Conservation (phyloP, 2,888 invertebrate genomes). For the Mesopsocus fuscifrons region DNA sequence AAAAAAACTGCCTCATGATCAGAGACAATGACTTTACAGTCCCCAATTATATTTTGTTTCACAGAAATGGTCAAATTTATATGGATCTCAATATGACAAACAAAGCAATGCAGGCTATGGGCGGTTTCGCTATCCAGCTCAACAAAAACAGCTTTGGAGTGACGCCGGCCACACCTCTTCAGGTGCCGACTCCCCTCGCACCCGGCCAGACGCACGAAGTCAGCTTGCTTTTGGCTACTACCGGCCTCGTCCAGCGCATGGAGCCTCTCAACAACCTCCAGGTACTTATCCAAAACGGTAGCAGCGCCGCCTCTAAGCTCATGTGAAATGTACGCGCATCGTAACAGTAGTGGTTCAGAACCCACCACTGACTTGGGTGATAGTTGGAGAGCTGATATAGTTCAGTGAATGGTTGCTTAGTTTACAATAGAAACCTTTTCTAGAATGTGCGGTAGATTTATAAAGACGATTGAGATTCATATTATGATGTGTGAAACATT, state of each 20-base stretch:
- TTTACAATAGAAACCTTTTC: no score
- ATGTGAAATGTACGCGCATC: no score
- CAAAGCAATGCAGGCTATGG: conserved; percentile 96
- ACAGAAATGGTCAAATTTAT: conserved; percentile 55
- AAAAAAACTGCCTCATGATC: no score
- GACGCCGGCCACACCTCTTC: conserved; percentile 64
- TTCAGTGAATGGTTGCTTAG: no score
- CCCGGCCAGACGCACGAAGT: conserved; percentile 65
- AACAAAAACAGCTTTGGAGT: conserved; percentile 99
- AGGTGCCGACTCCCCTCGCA: conserved; percentile 53
- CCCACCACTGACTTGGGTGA: no score
- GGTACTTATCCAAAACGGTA: conserved; percentile 25
- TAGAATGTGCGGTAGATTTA: no score
- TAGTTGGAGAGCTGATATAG: no score
- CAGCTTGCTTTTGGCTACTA: conserved; percentile 55
- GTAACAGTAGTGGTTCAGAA: no score
- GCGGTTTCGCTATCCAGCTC: conserved; percentile 89
- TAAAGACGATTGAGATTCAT: no score
- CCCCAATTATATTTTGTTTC: no score
- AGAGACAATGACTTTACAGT: no score
- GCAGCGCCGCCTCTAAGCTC: conserved; percentile 2
- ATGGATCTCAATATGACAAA: conserved; percentile 97
- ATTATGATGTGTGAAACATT: no score
- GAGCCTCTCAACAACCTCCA: conserved; percentile 93
- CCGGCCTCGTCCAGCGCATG: conserved; percentile 90